Conservation (phyloP, 1,140 invertebrate genomes). For the Aphaenogaster ashmeadi region DNA sequence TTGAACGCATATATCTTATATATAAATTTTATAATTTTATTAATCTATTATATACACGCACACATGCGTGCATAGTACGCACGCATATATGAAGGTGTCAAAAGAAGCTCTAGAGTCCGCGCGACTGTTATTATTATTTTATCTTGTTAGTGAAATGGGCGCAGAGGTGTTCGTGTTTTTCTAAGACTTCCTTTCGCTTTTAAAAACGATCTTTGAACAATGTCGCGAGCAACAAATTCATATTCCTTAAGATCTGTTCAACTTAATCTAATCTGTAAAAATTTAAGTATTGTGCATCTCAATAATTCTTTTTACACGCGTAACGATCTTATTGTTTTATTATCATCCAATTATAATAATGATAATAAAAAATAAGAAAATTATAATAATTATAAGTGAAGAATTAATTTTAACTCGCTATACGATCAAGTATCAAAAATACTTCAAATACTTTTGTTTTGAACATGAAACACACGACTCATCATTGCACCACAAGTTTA, state of each 20-base stretch:
- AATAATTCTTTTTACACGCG: not conserved
- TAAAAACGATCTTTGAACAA: conserved; percentile 58
- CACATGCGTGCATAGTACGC: not conserved
- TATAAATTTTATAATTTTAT: not conserved
- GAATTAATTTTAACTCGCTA: not conserved
- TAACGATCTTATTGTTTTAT: not conserved
- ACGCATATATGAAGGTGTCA: conserved; percentile 3
- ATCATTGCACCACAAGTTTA: conserved; percentile 24
- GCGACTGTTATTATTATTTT: conserved; percentile 67
- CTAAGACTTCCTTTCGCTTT: conserved; percentile 73
- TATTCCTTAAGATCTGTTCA: conserved; percentile 21
- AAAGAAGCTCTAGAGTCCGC: conserved; percentile 20
- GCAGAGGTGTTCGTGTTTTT: conserved; percentile 47
- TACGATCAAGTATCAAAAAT: not conserved
- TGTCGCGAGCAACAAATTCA: conserved; percentile 44
- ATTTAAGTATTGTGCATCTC: not conserved
- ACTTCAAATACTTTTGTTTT: not conserved
- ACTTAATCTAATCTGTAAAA: not conserved
- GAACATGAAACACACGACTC: not conserved
- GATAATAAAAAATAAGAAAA: not conserved
- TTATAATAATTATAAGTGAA: not conserved
- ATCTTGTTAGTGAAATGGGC: conserved; percentile 71
- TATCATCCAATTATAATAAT: not conserved
- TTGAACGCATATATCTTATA: not conserved
- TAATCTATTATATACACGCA: not conserved